These are phyloP conservation scores for Chrysomela aeneicollis DNA, from an alignment of 2,888 invertebrate species.

Conservation along the genomic window DNA sequence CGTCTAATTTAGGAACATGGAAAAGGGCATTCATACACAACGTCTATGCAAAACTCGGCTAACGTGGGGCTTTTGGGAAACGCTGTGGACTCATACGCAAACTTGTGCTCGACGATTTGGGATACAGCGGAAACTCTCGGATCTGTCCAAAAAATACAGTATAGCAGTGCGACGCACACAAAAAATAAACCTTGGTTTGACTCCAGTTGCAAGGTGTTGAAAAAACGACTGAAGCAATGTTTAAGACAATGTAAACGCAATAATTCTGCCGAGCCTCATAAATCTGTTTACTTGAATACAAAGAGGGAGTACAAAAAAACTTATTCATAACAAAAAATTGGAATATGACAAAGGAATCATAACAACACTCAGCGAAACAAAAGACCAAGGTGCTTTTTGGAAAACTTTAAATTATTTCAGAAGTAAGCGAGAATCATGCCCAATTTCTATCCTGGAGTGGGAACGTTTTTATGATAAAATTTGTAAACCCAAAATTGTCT, in stretches of 20 bases:
- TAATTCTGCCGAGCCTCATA: constrained; percentile 1
- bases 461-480: neutral
- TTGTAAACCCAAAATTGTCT: no score
- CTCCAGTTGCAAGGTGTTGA: neutral
- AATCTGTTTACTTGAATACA: neutral
- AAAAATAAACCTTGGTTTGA: constrained; percentile 12
- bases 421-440: neutral
- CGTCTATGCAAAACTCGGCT: constrained; percentile 4
- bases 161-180: neutral
- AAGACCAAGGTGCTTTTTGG: constrained; percentile 3
- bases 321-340: neutral
- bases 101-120: constrained; percentile 1
- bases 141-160: neutral
- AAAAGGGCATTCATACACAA: constrained; percentile 4
- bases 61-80: neutral
- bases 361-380: neutral
- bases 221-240: neutral
- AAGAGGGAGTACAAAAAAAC: constrained; percentile 9
- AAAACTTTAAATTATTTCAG: neutral
- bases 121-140: neutral
- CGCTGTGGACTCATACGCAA: constrained; percentile 4
- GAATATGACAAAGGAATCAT: constrained; percentile 8
- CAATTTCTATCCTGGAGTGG: neutral
- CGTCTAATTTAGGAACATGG: neutral
- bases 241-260: neutral